Evolutionary conservation across 2,797 vertebrate species (phyloP).

Genomic region (Pseudocheirus occidentalis): DNA sequence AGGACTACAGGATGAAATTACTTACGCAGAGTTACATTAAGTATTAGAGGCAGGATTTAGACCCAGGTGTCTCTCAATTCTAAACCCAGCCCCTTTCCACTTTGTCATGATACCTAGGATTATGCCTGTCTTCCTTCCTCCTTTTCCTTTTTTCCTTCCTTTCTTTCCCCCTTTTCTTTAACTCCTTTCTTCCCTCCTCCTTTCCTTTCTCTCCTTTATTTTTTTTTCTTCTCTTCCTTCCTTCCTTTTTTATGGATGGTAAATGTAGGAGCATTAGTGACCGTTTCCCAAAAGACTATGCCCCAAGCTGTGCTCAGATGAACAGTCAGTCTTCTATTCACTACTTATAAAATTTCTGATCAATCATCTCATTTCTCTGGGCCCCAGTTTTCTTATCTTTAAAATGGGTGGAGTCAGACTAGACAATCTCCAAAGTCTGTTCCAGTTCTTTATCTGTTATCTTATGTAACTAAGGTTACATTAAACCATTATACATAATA

Average conservation of each 20-base stretch:
- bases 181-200: not conserved
- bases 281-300: not conserved
- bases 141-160: not conserved
- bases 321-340: not conserved
- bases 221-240: not conserved
- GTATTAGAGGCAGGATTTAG: not conserved
- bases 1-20: not conserved
- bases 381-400: not conserved
- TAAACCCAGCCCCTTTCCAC: not conserved
- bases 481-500: not conserved
- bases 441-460: not conserved
- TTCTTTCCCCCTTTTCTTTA: not conserved
- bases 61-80: not conserved
- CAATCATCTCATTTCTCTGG: not conserved
- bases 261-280: not conserved
- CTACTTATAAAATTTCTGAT: not conserved
- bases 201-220: not conserved
- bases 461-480: not conserved
- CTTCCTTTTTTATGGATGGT: not conserved
- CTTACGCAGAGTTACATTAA: not conserved
- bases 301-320: not conserved
- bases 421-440: not conserved
- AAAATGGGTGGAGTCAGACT: not conserved
- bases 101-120: not conserved
- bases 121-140: not conserved